phyloP scores from a whole-genome alignment of 2,888 invertebrate species.

The Drosophila picticornis region DNA sequence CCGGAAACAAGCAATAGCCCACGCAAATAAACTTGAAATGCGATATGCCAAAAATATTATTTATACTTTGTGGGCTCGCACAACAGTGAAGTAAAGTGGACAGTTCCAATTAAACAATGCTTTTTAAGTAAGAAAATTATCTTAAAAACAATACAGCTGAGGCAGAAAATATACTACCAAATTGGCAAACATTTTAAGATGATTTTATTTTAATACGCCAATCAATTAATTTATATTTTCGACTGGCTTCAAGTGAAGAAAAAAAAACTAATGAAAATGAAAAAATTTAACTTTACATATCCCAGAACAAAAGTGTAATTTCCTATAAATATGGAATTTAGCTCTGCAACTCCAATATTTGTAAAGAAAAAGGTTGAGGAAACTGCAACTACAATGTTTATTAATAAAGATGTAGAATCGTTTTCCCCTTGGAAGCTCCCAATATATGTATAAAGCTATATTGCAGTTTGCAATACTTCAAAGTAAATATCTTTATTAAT shows the following conservation, averaged over 20 bases:
- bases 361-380: neutral
- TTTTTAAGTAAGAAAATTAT: neutral
- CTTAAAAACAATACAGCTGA: neutral
- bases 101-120: no score
- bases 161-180: neutral
- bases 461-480: neutral
- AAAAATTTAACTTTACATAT: neutral
- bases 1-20: neutral
- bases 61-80: neutral
- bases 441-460: neutral
- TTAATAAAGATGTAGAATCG: neutral
- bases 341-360: neutral
- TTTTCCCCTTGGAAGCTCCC: neutral
- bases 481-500: neutral
- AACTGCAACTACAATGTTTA: neutral
- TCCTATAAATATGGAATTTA: neutral
- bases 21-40: neutral
- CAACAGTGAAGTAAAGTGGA: neutral
- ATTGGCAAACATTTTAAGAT: neutral
- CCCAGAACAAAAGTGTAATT: neutral
- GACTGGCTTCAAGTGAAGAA: fast-evolving
- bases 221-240: neutral
- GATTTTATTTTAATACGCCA: neutral
- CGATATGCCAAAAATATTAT: neutral
- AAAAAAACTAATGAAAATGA: neutral